Conservation (phyloP, 2,113 vertebrate genomes). For the Antennarius striatus region DNA sequence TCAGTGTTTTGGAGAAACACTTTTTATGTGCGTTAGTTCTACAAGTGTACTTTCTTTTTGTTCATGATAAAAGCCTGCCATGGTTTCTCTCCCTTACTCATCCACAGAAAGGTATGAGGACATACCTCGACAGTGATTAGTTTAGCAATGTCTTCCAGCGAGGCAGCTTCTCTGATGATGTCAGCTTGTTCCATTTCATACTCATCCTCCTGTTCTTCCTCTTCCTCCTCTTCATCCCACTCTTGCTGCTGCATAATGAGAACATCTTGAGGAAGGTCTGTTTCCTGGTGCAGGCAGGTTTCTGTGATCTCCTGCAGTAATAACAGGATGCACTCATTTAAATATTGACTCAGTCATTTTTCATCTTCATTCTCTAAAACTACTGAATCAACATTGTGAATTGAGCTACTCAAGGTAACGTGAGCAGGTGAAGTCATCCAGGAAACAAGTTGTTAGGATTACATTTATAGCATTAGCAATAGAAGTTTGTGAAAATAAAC, state of each 20-base stretch:
- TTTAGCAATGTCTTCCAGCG: conserved; percentile 91
- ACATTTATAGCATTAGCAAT: neutral
- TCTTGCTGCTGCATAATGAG: conserved; percentile 28
- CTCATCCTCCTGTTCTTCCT: conserved; percentile 45
- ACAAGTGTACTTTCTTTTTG: too few species aligned
- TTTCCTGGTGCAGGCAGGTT: conserved; percentile 27
- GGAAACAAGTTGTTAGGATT: conserved; percentile 2
- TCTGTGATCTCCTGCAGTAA: conserved; percentile 39
- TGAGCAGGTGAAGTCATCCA: too few species aligned
- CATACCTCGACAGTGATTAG: conserved; percentile 92
- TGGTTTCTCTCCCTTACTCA: neutral
- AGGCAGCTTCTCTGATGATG: conserved; percentile 65
- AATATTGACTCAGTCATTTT: conserved; percentile 1
- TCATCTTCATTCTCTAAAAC: conserved; percentile 1
- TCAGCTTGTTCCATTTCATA: conserved; percentile 58
- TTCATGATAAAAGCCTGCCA: neutral
- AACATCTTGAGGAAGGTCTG: conserved; percentile 33
- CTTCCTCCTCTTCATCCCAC: conserved; percentile 13
- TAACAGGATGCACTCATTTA: conserved; percentile 8
- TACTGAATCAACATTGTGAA: neutral
- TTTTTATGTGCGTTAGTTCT: too few species aligned
- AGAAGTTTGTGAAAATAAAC: neutral
- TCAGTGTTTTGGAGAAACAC: neutral
- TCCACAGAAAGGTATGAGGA: neutral
- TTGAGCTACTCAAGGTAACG: too few species aligned